Conservation (phyloP, 2,888 invertebrate species). For the Amiota communis region DNA sequence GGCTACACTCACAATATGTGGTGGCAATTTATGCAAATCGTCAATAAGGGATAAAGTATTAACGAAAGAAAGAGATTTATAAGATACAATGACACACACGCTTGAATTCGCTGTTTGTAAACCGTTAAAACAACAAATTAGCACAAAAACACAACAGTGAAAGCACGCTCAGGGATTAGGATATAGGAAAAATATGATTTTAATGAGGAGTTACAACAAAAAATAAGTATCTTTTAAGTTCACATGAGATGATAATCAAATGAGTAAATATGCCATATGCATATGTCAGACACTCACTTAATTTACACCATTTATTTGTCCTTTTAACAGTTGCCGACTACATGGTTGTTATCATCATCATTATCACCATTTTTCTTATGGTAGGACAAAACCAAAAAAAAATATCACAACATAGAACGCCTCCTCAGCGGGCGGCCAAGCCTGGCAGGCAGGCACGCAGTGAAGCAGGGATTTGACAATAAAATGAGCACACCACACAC, state of each 20-base stretch:
- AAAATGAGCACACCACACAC: constrained; percentile 1
- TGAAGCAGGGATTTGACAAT: background rate
- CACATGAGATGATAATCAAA: constrained; percentile 31
- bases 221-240: constrained; percentile 27
- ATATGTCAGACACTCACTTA: constrained; percentile 13
- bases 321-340: constrained; percentile 56
- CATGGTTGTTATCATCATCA: constrained; percentile 32
- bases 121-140: constrained; percentile 16
- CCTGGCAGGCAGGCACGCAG: constrained; percentile 26
- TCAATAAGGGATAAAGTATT: background rate
- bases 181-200: constrained; percentile 37
- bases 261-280: background rate
- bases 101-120: background rate
- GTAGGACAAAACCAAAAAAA: background rate
- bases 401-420: constrained; percentile 51
- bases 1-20: constrained; percentile 10
- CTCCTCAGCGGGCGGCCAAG: constrained; percentile 54
- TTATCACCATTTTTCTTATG: too few species aligned
- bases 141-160: background rate
- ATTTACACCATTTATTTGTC: constrained; percentile 54
- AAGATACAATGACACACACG: background rate
- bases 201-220: constrained; percentile 45
- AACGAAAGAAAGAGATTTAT: background rate
- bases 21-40: constrained; percentile 9
- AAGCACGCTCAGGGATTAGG: constrained; percentile 13